A percentile compares a stretch with the other conserved stretches of the same genome.
phyloP scores from a whole-genome alignment of 2,797 vertebrate species.

The Hyperoplus lanceolatus region DNA sequence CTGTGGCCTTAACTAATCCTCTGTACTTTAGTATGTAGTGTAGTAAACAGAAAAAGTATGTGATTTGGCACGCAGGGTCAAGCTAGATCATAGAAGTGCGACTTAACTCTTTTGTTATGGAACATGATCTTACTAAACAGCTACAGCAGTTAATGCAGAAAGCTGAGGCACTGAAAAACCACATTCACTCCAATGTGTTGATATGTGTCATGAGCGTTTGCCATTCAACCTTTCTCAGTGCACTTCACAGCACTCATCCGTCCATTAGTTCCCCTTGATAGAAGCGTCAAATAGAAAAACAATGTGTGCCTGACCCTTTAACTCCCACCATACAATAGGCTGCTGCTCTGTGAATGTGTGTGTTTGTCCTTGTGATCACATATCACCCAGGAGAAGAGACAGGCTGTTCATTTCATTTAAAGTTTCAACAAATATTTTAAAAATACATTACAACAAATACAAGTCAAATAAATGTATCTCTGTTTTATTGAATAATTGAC shows the following conservation, averaged over 20 bases:
- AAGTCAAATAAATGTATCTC: neutral
- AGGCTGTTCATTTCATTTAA: neutral
- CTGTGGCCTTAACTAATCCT: too few species aligned
- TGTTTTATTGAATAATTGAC: neutral
- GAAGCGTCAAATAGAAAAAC: constrained; percentile 1
- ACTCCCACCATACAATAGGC: neutral
- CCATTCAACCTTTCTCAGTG: constrained; percentile 16
- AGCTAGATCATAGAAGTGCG: neutral
- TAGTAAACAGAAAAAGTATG: too few species aligned
- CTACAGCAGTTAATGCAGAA: neutral
- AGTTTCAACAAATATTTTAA: too few species aligned
- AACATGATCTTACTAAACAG: neutral
- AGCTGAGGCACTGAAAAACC: neutral
- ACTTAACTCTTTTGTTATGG: neutral
- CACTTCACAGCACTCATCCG: constrained; percentile 23
- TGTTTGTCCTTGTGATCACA: neutral
- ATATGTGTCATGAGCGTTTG: neutral
- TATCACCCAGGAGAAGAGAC: neutral
- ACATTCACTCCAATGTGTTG: neutral
- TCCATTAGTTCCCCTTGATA: constrained; percentile 8
- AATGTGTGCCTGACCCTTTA: neutral
- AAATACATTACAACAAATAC: too few species aligned
- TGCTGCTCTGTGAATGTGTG: neutral
- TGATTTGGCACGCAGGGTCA: too few species aligned
- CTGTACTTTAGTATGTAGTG: too few species aligned